A percentile compares a stretch with the other conserved stretches of the same genome.
Evolutionary conservation across 2,888 invertebrate genomes (phyloP).

Genomic region (Zaprionus lineosus): DNA sequence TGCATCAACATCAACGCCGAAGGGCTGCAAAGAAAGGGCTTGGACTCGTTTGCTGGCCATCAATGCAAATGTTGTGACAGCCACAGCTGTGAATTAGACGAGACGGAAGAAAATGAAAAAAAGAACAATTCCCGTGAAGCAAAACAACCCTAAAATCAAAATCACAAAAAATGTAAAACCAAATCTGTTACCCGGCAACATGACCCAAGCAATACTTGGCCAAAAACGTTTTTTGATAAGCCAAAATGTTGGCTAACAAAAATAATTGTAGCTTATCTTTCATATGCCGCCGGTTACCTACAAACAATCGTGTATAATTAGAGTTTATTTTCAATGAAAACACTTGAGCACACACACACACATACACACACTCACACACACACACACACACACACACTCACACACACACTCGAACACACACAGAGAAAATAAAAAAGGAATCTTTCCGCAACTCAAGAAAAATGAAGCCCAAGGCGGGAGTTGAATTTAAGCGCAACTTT

Average conservation of each 20-base stretch:
- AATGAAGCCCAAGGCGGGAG: too few species aligned
- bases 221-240: neutral
- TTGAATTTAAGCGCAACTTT: too few species aligned
- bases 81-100: slow-evolving; percentile 15
- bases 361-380: too few species aligned
- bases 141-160: neutral
- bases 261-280: slow-evolving; percentile 1
- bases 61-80: slow-evolving; percentile 19
- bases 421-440: too few species aligned
- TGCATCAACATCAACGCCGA: slow-evolving; percentile 8
- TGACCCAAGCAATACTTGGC: neutral
- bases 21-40: slow-evolving; percentile 13
- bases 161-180: slow-evolving; percentile 6
- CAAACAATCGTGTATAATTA: neutral
- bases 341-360: too few species aligned
- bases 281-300: neutral
- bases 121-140: too few species aligned
- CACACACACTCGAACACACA: too few species aligned
- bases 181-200: slow-evolving; percentile 28
- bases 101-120: neutral
- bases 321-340: too few species aligned
- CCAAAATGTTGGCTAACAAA: neutral
- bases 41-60: slow-evolving; percentile 4
- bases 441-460: too few species aligned
- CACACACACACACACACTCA: too few species aligned